These are phyloP conservation scores for Lycodopsis pacificus DNA, from an alignment of 2,797 vertebrate species.

Conservation along the genomic window DNA sequence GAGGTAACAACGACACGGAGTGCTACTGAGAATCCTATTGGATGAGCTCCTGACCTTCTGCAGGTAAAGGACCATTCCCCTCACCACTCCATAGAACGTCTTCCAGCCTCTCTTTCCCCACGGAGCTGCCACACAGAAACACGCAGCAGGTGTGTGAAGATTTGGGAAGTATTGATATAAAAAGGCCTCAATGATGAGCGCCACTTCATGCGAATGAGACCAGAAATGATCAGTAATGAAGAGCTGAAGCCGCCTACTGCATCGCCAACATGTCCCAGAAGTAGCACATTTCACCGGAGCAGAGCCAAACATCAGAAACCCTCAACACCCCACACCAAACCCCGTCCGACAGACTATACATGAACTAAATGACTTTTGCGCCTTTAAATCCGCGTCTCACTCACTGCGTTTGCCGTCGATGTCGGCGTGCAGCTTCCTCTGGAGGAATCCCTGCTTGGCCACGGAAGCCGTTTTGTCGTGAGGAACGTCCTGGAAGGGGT, in stretches of 20 bases:
- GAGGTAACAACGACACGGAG: not conserved
- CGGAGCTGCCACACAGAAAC: slow-evolving; percentile 82
- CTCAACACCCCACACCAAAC: not conserved
- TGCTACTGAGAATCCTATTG: not conserved
- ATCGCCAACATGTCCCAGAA: not conserved
- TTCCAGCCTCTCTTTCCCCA: slow-evolving; percentile 96
- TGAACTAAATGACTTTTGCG: not conserved
- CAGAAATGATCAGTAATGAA: not conserved
- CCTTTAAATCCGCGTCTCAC: slow-evolving; percentile 57
- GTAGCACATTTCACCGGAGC: not conserved
- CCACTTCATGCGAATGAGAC: not conserved
- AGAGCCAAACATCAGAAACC: too few species aligned
- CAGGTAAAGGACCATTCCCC: slow-evolving; percentile 92
- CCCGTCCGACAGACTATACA: not conserved
- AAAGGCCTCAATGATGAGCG: not conserved
- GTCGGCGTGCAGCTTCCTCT: slow-evolving; percentile 91
- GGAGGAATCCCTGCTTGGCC: slow-evolving; percentile 89
- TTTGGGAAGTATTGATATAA: not conserved
- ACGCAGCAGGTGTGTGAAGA: not conserved
- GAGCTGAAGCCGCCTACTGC: not conserved
- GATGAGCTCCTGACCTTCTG: slow-evolving; percentile 87
- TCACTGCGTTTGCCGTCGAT: slow-evolving; percentile 94
- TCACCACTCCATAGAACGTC: slow-evolving; percentile 88
- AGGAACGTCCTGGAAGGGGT: slow-evolving; percentile 87
- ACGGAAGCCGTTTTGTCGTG: slow-evolving; percentile 83